These are phyloP conservation scores for Cyclina sinensis DNA, from an alignment of 1,140 invertebrate genomes.

Conservation along the genomic window DNA sequence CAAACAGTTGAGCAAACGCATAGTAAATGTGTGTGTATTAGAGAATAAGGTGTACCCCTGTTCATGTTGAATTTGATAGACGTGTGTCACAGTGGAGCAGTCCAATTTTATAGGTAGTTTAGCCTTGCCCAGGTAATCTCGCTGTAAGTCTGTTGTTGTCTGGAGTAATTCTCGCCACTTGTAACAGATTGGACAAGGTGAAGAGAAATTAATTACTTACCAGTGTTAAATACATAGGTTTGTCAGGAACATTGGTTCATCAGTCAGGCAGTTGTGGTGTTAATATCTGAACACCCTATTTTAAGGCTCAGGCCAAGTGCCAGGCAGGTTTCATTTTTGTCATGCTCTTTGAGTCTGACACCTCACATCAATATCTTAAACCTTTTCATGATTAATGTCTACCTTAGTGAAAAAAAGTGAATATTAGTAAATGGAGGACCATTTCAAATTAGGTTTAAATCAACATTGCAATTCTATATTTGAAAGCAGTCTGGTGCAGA, in stretches of 20 bases:
- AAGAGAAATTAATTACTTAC: constrained; percentile 30
- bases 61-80: constrained; percentile 84
- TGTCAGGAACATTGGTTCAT: background rate
- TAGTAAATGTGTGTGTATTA: constrained; percentile 70
- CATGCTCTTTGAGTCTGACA: constrained; percentile 85
- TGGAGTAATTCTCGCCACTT: background rate
- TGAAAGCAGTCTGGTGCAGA: constrained; percentile 25
- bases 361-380: constrained; percentile 85
- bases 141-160: constrained; percentile 10
- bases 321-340: constrained; percentile 85
- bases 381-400: constrained; percentile 84
- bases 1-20: background rate
- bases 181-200: constrained; percentile 30
- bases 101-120: constrained; percentile 78
- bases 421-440: constrained; percentile 29
- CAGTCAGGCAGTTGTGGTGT: too few species aligned
- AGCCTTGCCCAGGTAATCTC: constrained; percentile 48
- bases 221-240: constrained; percentile 6
- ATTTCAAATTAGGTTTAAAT: constrained; percentile 63
- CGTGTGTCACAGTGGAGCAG: constrained; percentile 84
- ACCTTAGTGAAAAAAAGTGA: constrained; percentile 78
- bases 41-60: constrained; percentile 79
- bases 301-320: constrained; percentile 77
- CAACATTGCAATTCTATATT: constrained; percentile 61
- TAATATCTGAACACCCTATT: constrained; percentile 8